phyloP scores from a whole-genome alignment of 2,888 invertebrate genomes.

The Itoplectis maculator region DNA sequence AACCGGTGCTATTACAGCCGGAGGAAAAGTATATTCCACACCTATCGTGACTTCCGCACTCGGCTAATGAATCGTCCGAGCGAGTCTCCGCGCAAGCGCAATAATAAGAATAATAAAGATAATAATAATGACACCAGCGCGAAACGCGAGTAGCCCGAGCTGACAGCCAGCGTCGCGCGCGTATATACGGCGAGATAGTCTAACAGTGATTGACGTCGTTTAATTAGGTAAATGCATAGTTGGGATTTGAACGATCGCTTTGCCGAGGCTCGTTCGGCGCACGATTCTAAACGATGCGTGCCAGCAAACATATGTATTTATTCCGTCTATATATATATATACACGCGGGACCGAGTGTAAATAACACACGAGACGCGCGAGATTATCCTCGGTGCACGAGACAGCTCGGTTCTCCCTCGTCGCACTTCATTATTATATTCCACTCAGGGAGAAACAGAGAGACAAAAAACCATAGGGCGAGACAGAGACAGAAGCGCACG shows the following conservation, averaged over 20 bases:
- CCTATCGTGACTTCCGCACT: conserved; percentile 26
- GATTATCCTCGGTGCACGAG: neutral
- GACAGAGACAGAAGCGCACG: neutral
- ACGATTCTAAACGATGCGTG: conserved; percentile 50
- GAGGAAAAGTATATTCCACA: conserved; percentile 29
- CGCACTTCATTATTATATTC: conserved; percentile 57
- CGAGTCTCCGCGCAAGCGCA: neutral
- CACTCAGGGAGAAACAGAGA: neutral
- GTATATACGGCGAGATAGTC: conserved; percentile 9
- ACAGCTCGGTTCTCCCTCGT: conserved; percentile 16
- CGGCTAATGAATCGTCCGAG: conserved; percentile 12
- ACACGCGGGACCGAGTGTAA: too few species aligned
- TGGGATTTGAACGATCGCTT: conserved; percentile 51
- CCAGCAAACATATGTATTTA: conserved; percentile 36
- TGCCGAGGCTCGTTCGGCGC: conserved; percentile 10
- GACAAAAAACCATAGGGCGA: too few species aligned
- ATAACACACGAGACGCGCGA: conserved; percentile 15
- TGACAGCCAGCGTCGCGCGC: neutral
- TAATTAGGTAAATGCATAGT: conserved; percentile 65
- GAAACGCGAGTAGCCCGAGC: neutral
- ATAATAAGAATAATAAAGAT: neutral
- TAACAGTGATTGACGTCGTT: conserved; percentile 64
- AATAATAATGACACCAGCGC: conserved; percentile 6
- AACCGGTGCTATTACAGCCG: neutral
- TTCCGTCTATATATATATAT: neutral